These are phyloP conservation scores for Mythimna loreyi DNA, from an alignment of 2,888 invertebrate species.

Conservation along the genomic window DNA sequence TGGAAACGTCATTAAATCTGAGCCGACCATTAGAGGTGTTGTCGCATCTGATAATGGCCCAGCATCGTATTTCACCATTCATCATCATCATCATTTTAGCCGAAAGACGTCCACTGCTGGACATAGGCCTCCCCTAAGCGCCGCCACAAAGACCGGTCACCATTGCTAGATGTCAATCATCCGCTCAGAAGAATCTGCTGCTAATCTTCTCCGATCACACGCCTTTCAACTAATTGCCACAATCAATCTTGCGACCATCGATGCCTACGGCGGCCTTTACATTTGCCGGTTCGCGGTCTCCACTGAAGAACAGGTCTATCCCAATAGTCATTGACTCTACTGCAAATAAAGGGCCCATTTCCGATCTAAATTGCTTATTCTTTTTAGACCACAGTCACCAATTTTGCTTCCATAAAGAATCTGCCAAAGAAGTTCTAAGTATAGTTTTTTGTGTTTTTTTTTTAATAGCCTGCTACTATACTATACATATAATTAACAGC, in stretches of 20 bases:
- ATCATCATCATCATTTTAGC: not conserved
- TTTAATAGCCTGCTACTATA: not conserved
- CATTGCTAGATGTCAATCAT: too few relatives aligned
- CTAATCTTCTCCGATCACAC: too few relatives aligned
- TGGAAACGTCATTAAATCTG: not conserved
- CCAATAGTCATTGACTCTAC: not conserved
- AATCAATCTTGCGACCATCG: too few relatives aligned
- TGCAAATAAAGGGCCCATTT: not conserved
- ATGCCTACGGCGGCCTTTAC: too few relatives aligned
- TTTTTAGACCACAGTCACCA: not conserved
- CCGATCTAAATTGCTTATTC: not conserved
- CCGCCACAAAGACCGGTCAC: too few relatives aligned
- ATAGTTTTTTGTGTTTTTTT: not conserved
- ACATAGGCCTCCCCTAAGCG: too few relatives aligned
- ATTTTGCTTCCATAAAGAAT: too few relatives aligned
- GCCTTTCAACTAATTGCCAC: too few relatives aligned
- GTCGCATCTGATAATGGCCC: not conserved
- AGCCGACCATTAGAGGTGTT: not conserved
- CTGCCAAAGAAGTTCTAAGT: not conserved
- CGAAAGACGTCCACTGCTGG: too few relatives aligned
- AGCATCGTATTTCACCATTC: not conserved
- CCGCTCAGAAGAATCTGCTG: not conserved
- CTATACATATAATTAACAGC: too few relatives aligned
- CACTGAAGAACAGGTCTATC: too few relatives aligned
- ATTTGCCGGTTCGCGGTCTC: too few relatives aligned